Evolutionary conservation across 2,888 invertebrate genomes (phyloP), one percentile per base, ranked within the genome.

Genomic region (Stenoptilia bipunctidactyla): DNA sequence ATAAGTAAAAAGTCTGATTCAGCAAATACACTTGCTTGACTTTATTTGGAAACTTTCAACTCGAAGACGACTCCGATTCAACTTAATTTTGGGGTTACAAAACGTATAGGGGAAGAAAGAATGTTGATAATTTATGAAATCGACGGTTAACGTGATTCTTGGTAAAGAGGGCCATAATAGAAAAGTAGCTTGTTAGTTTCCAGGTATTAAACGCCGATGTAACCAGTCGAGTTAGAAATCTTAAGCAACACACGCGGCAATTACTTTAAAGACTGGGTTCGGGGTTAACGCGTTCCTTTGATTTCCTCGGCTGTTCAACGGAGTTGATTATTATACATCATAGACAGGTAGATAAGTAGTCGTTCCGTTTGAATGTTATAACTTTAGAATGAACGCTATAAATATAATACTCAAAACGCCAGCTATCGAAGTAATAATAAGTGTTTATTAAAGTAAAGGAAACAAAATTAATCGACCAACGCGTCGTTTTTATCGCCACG

Each of bases 1-100:
- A 52, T 58, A 56, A 62, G 62, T 62, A 57, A 57, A 66, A 61
- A 68, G 67, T 66, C 64, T 61, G 61, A 58, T 61, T 59, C 63
- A 60, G 59, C 65, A 70, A 70, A 68, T 63, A 67, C 56, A 64
- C 62, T 65, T 44, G 47, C 44, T 56, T 30, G 30, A 64, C 58
- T 62, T 66, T 63, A 65, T 30, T 30, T 30, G 30, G 30, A 10
- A 30, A 30, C n/a, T 30, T 25, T 25, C 25, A 25, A 25, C 25
- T 25, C 10, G 9, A 20, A 3, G 30, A 30, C 30, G 2, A 30
- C 12, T 12, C n/a, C 30, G 9, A n/a, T 30, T 30, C 30, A 30
- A 20, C 30, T 30, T n/a, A 30, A 30, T 30, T 30, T 20, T 30
- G 12, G 30, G 12, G n/a, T 30, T 12, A 30, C 30, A 8, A 3